Conservation (phyloP, 1,140 invertebrate species). For the Megalonaias nervosa region DNA sequence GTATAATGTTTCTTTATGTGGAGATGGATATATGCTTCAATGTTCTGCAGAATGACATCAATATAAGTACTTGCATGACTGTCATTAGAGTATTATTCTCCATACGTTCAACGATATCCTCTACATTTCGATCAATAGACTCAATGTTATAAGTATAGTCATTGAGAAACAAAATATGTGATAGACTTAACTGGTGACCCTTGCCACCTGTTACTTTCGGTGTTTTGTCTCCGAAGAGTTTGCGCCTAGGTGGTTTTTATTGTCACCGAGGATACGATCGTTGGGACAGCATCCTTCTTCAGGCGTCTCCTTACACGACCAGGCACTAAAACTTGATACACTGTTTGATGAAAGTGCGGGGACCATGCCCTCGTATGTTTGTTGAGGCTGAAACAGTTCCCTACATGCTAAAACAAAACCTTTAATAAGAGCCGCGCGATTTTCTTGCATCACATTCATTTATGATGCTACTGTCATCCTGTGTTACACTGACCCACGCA, state of each 20-base stretch:
- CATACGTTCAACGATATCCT: too few species aligned
- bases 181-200: background rate
- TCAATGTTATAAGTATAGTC: constrained; percentile 1
- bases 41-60: constrained; percentile 11
- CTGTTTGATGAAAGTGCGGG: background rate
- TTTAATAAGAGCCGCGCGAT: background rate
- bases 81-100: too few species aligned
- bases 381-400: constrained; percentile 2
- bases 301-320: too few species aligned
- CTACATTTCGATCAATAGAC: background rate
- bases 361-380: constrained; percentile 6
- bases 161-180: background rate
- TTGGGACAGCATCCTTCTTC: constrained; percentile 6
- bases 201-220: constrained; percentile 6
- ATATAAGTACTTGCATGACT: background rate
- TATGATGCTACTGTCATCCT: background rate
- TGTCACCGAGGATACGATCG: background rate
- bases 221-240: constrained; percentile 13
- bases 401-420: background rate
- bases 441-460: background rate
- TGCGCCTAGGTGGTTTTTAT: background rate
- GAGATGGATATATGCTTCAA: constrained; percentile 16
- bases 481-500: background rate
- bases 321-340: background rate
- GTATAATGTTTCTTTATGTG: constrained; percentile 5